These are phyloP conservation scores for Rhinichthys klamathensis DNA, from an alignment of 2,113 vertebrate species.

Conservation along the genomic window DNA sequence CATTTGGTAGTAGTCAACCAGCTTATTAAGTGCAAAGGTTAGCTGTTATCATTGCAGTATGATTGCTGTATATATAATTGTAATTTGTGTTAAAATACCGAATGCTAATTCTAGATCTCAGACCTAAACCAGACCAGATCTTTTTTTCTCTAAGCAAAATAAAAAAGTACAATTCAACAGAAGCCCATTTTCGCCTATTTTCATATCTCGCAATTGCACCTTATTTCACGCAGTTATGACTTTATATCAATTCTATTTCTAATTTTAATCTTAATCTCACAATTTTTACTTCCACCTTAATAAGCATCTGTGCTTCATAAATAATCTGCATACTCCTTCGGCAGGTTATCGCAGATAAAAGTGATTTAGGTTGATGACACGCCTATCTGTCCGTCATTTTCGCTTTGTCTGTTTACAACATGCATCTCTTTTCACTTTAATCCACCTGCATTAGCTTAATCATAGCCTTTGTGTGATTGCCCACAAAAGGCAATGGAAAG, in stretches of 20 bases:
- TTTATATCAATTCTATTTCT: not conserved
- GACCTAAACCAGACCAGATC: not conserved
- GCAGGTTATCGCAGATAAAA: not conserved
- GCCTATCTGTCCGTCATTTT: not conserved
- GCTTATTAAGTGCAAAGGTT: not conserved
- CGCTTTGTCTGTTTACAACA: slow-evolving; percentile 13
- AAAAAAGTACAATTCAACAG: not conserved
- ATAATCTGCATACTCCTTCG: not conserved
- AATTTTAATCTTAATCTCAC: not conserved
- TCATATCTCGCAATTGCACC: not conserved
- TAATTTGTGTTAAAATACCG: not conserved
- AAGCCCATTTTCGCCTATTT: not conserved
- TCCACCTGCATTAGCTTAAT: slow-evolving; percentile 27
- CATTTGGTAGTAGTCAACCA: not conserved
- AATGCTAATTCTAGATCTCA: not conserved
- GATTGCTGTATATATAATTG: no score
- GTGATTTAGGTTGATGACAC: not conserved
- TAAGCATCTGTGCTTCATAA: not conserved
- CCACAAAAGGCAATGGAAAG: slow-evolving; percentile 5
- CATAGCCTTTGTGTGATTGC: slow-evolving; percentile 26
- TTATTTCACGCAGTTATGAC: not conserved
- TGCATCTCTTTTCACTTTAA: slow-evolving; percentile 27
- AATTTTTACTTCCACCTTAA: no score
- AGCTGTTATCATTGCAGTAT: not conserved
- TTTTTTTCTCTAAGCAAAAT: not conserved